Evolutionary conservation across 2,888 invertebrate genomes (phyloP).

Genomic region (Oeneis ivallda): DNA sequence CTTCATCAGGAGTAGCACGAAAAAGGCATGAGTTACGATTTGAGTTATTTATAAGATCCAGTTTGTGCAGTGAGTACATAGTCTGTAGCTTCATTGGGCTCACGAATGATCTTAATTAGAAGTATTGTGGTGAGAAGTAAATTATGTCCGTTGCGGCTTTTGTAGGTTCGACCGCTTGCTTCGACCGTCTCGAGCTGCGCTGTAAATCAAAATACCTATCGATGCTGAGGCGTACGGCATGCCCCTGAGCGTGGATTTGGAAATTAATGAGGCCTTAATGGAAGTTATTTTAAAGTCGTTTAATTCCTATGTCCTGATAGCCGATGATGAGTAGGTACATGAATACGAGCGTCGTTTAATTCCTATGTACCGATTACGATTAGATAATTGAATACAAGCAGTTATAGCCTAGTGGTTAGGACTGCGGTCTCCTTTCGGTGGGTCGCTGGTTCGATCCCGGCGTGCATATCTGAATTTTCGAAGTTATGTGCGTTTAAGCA

Average conservation of each 20-base stretch:
- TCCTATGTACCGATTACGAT: slow-evolving; percentile 64
- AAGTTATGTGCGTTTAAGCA: no score
- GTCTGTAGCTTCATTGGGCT: slow-evolving; percentile 66
- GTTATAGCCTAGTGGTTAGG: no score
- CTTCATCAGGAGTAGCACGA: slow-evolving; percentile 56
- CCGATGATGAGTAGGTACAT: slow-evolving; percentile 60
- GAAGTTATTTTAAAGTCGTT: slow-evolving; percentile 69
- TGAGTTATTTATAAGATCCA: slow-evolving; percentile 77
- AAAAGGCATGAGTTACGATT: slow-evolving; percentile 72
- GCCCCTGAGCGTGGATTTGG: slow-evolving; percentile 72
- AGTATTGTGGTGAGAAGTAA: slow-evolving; percentile 74
- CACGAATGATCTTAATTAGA: slow-evolving; percentile 80
- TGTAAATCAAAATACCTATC: slow-evolving; percentile 72
- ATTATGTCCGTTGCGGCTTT: slow-evolving; percentile 64
- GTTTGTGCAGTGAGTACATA: slow-evolving; percentile 69
- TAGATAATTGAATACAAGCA: slow-evolving; percentile 50
- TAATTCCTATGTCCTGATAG: slow-evolving; percentile 66
- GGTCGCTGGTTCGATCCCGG: no score
- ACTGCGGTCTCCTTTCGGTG: no score
- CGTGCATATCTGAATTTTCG: no score
- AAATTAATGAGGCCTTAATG: slow-evolving; percentile 77
- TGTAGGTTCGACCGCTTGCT: slow-evolving; percentile 50
- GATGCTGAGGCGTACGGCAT: slow-evolving; percentile 48
- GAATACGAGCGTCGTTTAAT: slow-evolving; percentile 57
- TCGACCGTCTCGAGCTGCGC: slow-evolving; percentile 43